Conservation (phyloP, 2,888 invertebrate species). For the Heteromurus nitidus region DNA sequence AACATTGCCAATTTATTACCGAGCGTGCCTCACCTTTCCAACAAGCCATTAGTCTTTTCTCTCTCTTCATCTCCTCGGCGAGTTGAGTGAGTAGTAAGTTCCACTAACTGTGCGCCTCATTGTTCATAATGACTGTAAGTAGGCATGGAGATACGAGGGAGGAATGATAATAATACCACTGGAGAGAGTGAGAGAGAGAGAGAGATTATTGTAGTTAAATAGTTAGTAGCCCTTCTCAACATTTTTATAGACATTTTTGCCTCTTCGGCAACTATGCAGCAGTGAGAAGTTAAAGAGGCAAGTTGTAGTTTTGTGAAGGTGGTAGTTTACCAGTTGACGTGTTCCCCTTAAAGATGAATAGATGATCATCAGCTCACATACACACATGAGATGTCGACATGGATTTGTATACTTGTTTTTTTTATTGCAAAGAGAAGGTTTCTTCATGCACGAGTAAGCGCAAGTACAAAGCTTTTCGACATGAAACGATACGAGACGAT, state of each 20-base stretch:
- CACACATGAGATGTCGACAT: too few relatives aligned
- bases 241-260: too few relatives aligned
- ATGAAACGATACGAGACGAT: too few relatives aligned
- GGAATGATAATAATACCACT: constrained; percentile 44
- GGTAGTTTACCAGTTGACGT: constrained; percentile 62
- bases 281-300: too few relatives aligned
- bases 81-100: neutral
- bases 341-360: too few relatives aligned
- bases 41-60: constrained; percentile 63
- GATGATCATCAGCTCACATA: too few relatives aligned
- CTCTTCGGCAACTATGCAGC: too few relatives aligned
- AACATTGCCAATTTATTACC: constrained; percentile 64
- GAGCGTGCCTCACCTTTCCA: constrained; percentile 65
- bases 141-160: constrained; percentile 55
- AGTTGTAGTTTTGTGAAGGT: too few relatives aligned
- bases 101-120: constrained; percentile 18
- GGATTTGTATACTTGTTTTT: too few relatives aligned
- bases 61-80: constrained; percentile 47
- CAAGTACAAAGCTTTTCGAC: constrained; percentile 36
- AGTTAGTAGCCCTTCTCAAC: too few relatives aligned
- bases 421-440: constrained; percentile 18
- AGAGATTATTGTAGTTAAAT: neutral
- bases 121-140: constrained; percentile 51
- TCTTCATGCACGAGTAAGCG: constrained; percentile 64
- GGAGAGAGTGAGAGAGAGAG: neutral